A percentile compares a stretch with the other conserved stretches of the same genome.
Conservation (phyloP, 1,140 invertebrate species). For the Calephelis virginiensis region DNA sequence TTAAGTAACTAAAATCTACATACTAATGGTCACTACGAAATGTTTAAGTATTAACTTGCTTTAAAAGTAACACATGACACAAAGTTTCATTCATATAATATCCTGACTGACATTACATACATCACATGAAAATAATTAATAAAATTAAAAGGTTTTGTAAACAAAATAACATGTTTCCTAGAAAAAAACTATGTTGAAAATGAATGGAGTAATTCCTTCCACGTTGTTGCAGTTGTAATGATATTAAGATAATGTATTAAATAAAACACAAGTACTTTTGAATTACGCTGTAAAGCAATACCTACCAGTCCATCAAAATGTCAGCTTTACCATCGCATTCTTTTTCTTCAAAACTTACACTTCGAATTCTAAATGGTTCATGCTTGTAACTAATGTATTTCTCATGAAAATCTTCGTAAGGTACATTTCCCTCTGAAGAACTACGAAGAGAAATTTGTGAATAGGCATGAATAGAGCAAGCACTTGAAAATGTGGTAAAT, state of each 20-base stretch:
- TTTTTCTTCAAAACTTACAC: constrained; percentile 83
- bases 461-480: constrained; percentile 59
- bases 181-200: no score
- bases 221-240: background rate
- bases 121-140: no score
- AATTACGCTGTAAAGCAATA: constrained; percentile 23
- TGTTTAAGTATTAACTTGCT: no score
- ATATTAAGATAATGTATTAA: background rate
- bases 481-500: constrained; percentile 34
- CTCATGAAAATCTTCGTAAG: constrained; percentile 87
- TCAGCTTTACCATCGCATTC: constrained; percentile 58
- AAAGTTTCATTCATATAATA: no score
- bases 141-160: no score
- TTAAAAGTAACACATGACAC: no score
- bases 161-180: no score
- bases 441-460: constrained; percentile 71
- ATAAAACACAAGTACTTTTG: no score
- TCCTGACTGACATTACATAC: no score
- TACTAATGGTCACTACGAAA: no score
- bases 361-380: constrained; percentile 84
- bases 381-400: constrained; percentile 85
- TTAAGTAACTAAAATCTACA: no score
- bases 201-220: no score
- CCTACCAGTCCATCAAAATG: constrained; percentile 57
- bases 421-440: constrained; percentile 76